phyloP scores from a whole-genome alignment of 2,797 vertebrate species.

The Chrosomus eos region DNA sequence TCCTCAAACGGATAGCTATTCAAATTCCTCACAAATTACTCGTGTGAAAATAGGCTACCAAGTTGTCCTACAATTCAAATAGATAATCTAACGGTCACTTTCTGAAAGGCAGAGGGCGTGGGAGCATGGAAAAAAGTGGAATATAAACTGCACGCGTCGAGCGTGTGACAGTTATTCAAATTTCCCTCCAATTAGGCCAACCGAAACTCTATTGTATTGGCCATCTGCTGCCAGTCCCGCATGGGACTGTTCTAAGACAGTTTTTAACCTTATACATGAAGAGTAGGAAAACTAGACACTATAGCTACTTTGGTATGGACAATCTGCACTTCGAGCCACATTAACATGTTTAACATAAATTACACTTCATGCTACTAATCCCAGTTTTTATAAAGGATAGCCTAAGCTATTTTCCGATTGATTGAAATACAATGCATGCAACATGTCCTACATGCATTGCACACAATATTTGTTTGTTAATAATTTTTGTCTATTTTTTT shows the following conservation, averaged over 20 bases:
- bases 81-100: slow-evolving; percentile 69
- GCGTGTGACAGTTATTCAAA: slow-evolving; percentile 85
- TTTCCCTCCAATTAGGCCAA: slow-evolving; percentile 68
- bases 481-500: too few species aligned
- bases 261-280: background rate
- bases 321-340: background rate
- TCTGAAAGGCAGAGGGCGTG: slow-evolving; percentile 15
- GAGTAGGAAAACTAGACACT: background rate
- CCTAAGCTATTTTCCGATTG: background rate
- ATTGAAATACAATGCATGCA: background rate
- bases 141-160: slow-evolving; percentile 78
- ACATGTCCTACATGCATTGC: background rate
- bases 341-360: background rate
- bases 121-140: slow-evolving; percentile 62
- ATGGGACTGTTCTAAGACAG: slow-evolving; percentile 11
- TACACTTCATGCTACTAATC: background rate
- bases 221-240: slow-evolving; percentile 77
- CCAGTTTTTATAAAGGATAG: background rate
- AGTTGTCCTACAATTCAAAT: slow-evolving; percentile 57
- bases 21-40: background rate
- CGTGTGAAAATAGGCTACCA: slow-evolving; percentile 56
- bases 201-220: slow-evolving; percentile 65
- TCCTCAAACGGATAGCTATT: slow-evolving; percentile 8
- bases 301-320: background rate
- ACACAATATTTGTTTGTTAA: background rate